Conservation (phyloP, 2,113 vertebrate genomes). For the Sciurus niger region DNA sequence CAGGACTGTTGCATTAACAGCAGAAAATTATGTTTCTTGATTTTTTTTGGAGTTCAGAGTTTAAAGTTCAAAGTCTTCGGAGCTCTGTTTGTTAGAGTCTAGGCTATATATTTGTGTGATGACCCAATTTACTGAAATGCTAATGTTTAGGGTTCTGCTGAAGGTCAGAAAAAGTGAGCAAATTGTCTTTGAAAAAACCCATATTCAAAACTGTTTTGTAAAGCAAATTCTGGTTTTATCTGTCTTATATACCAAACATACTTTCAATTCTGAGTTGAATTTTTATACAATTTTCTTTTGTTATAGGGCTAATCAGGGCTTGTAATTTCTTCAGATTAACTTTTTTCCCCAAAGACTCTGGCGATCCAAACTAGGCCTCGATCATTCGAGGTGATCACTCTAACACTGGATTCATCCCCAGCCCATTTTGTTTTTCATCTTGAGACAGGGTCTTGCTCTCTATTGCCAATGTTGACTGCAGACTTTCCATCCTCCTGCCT, state of each 20-base stretch:
- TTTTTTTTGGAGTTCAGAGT: conserved; percentile 30
- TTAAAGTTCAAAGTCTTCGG: conserved; percentile 57
- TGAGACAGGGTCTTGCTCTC: not conserved
- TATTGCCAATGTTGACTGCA: not conserved
- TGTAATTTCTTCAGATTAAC: conserved; percentile 22
- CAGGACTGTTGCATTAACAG: not conserved
- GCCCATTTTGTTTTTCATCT: not conserved
- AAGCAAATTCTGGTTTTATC: not conserved
- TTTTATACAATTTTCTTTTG: not conserved
- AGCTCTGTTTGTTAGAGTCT: not conserved
- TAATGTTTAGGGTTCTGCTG: not conserved
- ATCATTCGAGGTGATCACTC: too few species aligned
- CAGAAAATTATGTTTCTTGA: conserved; percentile 42
- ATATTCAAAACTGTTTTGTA: not conserved
- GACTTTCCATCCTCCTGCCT: not conserved
- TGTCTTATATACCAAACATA: not conserved
- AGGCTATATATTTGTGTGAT: not conserved
- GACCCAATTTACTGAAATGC: conserved; percentile 38
- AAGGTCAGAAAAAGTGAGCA: conserved; percentile 26
- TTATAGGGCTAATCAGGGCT: not conserved
- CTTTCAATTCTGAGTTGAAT: conserved; percentile 53
- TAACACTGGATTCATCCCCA: not conserved
- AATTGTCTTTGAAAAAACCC: not conserved
- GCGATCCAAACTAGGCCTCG: not conserved
- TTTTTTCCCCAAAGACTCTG: not conserved